phyloP scores from a whole-genome alignment of 2,888 invertebrate genomes.

The Netelia melanura region DNA sequence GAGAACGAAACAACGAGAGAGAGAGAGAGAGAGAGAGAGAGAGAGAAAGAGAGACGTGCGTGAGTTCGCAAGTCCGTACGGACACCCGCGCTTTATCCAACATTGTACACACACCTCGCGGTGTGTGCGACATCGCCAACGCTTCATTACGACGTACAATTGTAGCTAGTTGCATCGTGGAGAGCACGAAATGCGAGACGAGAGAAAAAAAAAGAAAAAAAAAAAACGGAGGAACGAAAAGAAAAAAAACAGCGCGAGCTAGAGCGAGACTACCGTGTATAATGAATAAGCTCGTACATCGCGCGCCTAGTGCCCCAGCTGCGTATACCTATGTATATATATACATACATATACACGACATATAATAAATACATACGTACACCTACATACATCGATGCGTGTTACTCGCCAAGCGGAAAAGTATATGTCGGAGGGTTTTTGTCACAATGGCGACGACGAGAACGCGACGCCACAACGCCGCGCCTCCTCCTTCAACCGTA shows the following conservation, averaged over 20 bases:
- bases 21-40: constrained; percentile 37
- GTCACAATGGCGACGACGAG: constrained; percentile 68
- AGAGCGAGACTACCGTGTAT: constrained; percentile 10
- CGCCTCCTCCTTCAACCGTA: constrained; percentile 49
- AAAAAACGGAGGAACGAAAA: constrained; percentile 5
- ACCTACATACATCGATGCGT: constrained; percentile 20
- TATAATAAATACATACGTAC: constrained; percentile 11
- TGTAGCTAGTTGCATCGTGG: constrained; percentile 62
- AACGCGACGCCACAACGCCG: constrained; percentile 59
- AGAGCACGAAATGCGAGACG: background rate
- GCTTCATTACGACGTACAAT: constrained; percentile 64
- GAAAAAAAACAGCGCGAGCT: no score
- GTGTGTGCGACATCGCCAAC: constrained; percentile 49
- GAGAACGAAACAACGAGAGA: background rate
- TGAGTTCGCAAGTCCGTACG: constrained; percentile 36
- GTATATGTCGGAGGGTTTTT: constrained; percentile 63
- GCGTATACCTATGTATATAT: background rate
- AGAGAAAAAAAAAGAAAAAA: constrained; percentile 13
- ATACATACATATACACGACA: background rate
- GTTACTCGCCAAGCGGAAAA: constrained; percentile 67
- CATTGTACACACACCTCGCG: constrained; percentile 40
- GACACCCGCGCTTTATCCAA: constrained; percentile 60
- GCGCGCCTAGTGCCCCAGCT: constrained; percentile 7
- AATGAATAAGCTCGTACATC: constrained; percentile 36
- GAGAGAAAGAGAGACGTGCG: constrained; percentile 30